phyloP scores from a whole-genome alignment of 2,888 invertebrate species.

The Prenolepis imparis region DNA sequence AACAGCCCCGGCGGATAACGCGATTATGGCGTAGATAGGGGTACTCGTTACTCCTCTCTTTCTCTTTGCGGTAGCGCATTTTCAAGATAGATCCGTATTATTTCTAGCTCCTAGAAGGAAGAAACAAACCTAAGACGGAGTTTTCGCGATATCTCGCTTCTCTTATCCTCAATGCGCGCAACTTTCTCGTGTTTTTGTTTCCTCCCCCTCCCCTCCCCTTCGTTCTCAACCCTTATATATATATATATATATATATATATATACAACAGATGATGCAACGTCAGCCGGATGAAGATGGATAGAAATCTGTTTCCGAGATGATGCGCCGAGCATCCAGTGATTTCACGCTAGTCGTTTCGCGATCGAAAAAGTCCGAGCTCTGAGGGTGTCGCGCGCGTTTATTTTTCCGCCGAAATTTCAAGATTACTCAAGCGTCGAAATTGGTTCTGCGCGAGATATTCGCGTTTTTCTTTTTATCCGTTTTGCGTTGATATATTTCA shows the following conservation, averaged over 20 bases:
- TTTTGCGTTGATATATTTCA: conserved; percentile 45
- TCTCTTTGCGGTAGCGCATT: conserved; percentile 24
- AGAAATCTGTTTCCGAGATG: conserved; percentile 42
- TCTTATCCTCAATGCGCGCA: conserved; percentile 26
- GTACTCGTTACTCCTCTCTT: conserved; percentile 47
- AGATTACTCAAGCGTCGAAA: conserved; percentile 37
- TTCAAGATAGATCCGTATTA: conserved; percentile 42
- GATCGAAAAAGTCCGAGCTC: conserved; percentile 3
- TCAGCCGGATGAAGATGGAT: conserved; percentile 54
- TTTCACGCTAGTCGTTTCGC: conserved; percentile 39
- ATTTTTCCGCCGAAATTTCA: conserved; percentile 19
- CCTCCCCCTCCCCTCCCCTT: too few relatives aligned
- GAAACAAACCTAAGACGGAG: conserved; percentile 43
- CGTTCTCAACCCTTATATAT: background rate
- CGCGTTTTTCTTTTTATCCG: conserved; percentile 22
- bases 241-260: background rate
- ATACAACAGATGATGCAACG: conserved; percentile 41
- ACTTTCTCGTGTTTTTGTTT: conserved; percentile 33
- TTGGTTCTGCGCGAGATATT: conserved; percentile 10
- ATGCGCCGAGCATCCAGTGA: conserved; percentile 26
- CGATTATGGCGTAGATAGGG: conserved; percentile 51
- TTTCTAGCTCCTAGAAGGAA: conserved; percentile 45
- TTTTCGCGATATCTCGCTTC: conserved; percentile 20
- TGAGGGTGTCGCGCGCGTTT: background rate
- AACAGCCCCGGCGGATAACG: conserved; percentile 56